Base-by-base conservation (phyloP, 2,888 invertebrate species). In the Scrobipalpa atriplicella region DNA sequence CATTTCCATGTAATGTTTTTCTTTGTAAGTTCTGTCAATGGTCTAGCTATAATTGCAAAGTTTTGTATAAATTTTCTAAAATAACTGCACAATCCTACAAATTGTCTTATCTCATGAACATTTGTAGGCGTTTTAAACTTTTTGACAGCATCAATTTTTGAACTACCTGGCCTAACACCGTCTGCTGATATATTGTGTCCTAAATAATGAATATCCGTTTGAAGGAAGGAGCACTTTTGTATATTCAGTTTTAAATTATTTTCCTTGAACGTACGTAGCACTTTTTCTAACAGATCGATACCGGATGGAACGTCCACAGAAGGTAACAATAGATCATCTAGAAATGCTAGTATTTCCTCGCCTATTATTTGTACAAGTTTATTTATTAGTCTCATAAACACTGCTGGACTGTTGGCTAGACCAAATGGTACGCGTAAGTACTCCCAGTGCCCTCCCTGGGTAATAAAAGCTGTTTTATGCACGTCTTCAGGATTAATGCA, bases 191-290 rank as follows among this genome's bases (percentile, higher is more conserved):
- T 74, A 62, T 77, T 75, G 62, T 75, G 71, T 6, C 77, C 76
- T 56, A 76, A 67, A 61, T 73, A 76, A 2, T 19, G 5, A 36
- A 36, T n/a, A 9, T 21, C 11, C 2, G 11, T 63, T 70, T 75
- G 62, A 13, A 76, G 69, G 56, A 76, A 82, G 41, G 70, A 69
- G 66, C 73, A 76, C 39, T 75, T 76, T 2, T 11, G 13, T 54
- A 75, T 66, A 64, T 77, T 77, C 54, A 75, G 54, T 68, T 72
- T 75, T 41, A 75, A 54, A 64, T 52, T n/a, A n/a, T n/a, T n/a
- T n/a, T n/a, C n/a, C n/a, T n/a, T n/a, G n/a, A n/a, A n/a, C n/a
- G n/a, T n/a, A n/a, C n/a, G n/a, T n/a, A n/a, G n/a, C n/a, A n/a
- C n/a, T n/a, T n/a, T n/a, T n/a, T n/a, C n/a, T n/a, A n/a, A n/a